These are phyloP conservation scores for Subanguina moxae DNA, from an alignment of 1,140 invertebrate genomes.

Conservation along the genomic window DNA sequence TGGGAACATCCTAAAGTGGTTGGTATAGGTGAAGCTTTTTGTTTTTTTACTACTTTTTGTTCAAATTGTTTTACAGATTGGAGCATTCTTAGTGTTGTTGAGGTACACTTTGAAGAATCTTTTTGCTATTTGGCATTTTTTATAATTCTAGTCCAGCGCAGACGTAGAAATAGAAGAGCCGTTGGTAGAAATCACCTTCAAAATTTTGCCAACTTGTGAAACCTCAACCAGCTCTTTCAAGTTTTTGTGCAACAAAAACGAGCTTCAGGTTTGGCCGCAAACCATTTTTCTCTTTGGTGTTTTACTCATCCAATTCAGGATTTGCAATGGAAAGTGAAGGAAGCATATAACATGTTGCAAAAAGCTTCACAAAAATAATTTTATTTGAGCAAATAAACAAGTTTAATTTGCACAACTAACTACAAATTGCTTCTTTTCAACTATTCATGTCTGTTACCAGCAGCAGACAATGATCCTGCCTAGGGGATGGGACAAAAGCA, in stretches of 20 bases:
- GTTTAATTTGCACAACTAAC: too few species aligned
- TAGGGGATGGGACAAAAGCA: too few species aligned
- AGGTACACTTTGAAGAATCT: constrained; percentile 10
- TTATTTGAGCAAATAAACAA: too few species aligned
- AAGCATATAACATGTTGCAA: constrained; percentile 25
- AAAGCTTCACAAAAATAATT: constrained; percentile 4
- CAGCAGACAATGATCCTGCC: not conserved
- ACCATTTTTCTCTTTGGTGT: not conserved
- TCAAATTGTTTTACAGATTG: constrained; percentile 6
- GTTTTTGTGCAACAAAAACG: constrained; percentile 33
- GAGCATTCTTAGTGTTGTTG: constrained; percentile 30
- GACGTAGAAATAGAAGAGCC: constrained; percentile 27
- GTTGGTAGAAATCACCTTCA: constrained; percentile 19
- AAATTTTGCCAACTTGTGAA: not conserved
- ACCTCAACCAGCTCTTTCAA: constrained; percentile 2
- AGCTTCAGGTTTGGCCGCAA: constrained; percentile 19
- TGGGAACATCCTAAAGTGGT: constrained; percentile 17
- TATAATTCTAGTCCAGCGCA: constrained; percentile 9
- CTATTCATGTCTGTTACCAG: not conserved
- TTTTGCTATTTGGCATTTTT: not conserved
- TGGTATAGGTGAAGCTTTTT: constrained; percentile 3
- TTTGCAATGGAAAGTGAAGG: constrained; percentile 33
- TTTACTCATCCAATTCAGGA: constrained; percentile 3
- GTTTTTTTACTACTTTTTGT: not conserved
- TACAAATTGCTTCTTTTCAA: too few species aligned